Conservation (phyloP, 2,888 invertebrate genomes). For the Chalcosyrphus nemorum region DNA sequence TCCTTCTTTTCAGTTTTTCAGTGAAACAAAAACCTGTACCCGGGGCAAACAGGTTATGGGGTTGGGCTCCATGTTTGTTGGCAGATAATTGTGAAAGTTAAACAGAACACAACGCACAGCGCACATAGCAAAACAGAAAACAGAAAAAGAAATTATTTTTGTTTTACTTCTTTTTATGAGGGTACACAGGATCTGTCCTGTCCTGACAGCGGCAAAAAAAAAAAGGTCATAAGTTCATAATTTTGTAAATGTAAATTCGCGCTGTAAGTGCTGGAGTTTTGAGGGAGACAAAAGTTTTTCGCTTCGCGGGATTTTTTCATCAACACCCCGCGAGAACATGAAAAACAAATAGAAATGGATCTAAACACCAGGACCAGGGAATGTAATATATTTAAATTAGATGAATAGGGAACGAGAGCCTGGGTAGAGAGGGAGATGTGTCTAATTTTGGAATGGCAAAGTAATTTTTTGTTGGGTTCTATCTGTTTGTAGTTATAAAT, state of each 20-base stretch:
- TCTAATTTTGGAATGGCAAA: background rate
- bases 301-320: background rate
- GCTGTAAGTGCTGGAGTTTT: background rate
- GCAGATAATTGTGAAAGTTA: constrained; percentile 1
- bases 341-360: background rate
- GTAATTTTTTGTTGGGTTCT: background rate
- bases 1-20: background rate
- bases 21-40: too few relatives aligned
- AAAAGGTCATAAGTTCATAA: constrained; percentile 8
- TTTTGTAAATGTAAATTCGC: background rate
- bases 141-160: background rate
- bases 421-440: background rate
- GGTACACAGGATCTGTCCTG: constrained; percentile 1
- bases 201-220: background rate
- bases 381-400: background rate
- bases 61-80: background rate
- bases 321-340: background rate
- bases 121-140: background rate
- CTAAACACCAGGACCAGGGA: background rate
- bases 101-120: background rate
- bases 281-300: background rate
- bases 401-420: background rate
- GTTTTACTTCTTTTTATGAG: background rate
- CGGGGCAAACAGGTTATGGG: background rate
- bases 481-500: background rate